Percentiles rank a stretch among this genome's conserved stretches.
phyloP scores from a whole-genome alignment of 2,113 vertebrate species.

The Erythrocercus mccallii region DNA sequence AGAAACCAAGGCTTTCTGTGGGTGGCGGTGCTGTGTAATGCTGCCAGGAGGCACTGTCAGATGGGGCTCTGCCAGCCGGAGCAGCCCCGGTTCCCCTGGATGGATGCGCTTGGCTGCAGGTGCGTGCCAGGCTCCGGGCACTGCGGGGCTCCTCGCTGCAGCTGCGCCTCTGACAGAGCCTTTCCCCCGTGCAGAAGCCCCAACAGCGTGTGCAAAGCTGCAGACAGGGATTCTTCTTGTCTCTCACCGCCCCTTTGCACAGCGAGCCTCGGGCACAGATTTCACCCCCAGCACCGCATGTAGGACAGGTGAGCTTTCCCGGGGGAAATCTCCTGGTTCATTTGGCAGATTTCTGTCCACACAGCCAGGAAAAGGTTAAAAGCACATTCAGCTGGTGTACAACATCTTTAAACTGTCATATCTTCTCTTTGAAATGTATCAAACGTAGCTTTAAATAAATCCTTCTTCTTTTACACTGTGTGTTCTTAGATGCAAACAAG shows the following conservation, averaged over 20 bases:
- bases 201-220: accelerated
- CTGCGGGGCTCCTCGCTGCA: accelerated
- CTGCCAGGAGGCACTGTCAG: background rate
- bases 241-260: background rate
- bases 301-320: background rate
- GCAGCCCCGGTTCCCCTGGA: accelerated
- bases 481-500: slow-evolving; percentile 6
- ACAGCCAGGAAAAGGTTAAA: background rate
- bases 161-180: background rate
- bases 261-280: accelerated
- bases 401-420: background rate
- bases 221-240: accelerated
- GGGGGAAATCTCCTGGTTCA: background rate
- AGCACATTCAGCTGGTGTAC: background rate
- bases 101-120: accelerated
- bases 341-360: background rate
- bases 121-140: accelerated
- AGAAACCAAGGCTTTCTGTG: accelerated
- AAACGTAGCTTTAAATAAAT: slow-evolving; percentile 15
- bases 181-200: background rate
- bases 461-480: background rate
- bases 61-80: background rate
- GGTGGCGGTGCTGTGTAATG: accelerated
- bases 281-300: no score
- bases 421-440: background rate